phyloP scores from a whole-genome alignment of 37 sponge, comb jelly and placozoan species.

The Theonella swinhoei region DNA sequence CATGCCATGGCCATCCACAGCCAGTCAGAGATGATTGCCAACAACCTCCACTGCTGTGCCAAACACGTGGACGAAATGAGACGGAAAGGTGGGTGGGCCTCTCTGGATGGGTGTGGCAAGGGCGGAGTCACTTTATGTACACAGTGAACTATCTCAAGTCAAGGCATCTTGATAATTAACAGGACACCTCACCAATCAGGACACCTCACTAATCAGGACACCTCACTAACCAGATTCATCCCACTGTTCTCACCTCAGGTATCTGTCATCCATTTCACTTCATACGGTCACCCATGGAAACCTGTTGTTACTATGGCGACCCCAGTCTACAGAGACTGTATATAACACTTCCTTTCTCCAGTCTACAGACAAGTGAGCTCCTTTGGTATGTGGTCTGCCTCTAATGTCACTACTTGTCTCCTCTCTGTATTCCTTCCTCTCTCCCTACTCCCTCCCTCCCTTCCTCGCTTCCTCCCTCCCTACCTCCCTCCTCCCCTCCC shows the following conservation, averaged over 20 bases:
- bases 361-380: not conserved
- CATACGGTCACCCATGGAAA: not conserved
- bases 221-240: too few species aligned
- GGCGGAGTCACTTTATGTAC: too few species aligned
- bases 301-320: not conserved
- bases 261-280: not conserved
- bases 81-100: constrained; percentile 32
- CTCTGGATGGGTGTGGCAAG: too few species aligned
- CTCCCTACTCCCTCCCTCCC: not conserved
- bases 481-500: not conserved
- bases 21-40: constrained; percentile 25
- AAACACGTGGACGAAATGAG: constrained; percentile 37
- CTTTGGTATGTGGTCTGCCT: not conserved
- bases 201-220: too few species aligned
- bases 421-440: not conserved
- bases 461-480: not conserved
- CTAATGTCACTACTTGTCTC: not conserved
- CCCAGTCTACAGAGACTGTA: not conserved
- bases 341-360: constrained; percentile 4
- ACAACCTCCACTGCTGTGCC: constrained; percentile 21
- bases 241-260: not conserved
- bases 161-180: too few species aligned
- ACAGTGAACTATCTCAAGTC: too few species aligned
- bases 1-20: constrained; percentile 55
- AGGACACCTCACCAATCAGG: too few species aligned